A percentile compares a stretch with the other conserved stretches of the same genome.
Conservation (phyloP, 2,888 invertebrate species). For the Calameuta idolon region DNA sequence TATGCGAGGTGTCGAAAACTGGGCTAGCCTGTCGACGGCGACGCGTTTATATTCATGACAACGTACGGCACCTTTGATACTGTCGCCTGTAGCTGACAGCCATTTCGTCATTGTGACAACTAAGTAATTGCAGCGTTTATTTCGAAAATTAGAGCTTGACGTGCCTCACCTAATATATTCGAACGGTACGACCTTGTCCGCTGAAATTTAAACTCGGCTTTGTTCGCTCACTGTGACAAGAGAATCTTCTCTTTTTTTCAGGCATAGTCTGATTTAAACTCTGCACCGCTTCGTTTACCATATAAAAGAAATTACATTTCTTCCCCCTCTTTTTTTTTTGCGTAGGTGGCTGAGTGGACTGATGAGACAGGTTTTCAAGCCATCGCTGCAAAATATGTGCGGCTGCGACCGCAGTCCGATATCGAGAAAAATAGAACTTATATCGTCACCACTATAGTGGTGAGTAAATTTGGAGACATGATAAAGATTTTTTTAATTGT, state of each 20-base stretch:
- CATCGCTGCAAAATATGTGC: slow-evolving; percentile 80
- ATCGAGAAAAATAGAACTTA: slow-evolving; percentile 88
- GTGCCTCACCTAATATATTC: neutral
- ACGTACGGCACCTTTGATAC: neutral
- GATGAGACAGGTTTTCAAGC: slow-evolving; percentile 82
- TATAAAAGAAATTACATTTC: neutral
- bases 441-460: slow-evolving; percentile 85
- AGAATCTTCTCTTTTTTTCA: neutral
- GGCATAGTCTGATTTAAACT: neutral
- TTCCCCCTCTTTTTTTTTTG: neutral
- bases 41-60: neutral
- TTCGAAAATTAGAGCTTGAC: neutral
- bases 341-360: slow-evolving; percentile 87
- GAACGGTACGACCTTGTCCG: neutral
- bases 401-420: slow-evolving; percentile 77
- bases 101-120: slow-evolving; percentile 2
- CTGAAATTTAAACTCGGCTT: neutral
- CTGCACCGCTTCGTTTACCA: neutral
- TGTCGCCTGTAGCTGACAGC: slow-evolving; percentile 7
- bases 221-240: neutral
- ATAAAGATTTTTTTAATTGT: neutral
- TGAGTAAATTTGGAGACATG: slow-evolving; percentile 59
- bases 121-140: neutral
- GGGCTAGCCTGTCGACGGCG: neutral
- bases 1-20: neutral